Evolutionary conservation across 1,140 invertebrate species (phyloP).

Genomic region (Littorina saxatilis): DNA sequence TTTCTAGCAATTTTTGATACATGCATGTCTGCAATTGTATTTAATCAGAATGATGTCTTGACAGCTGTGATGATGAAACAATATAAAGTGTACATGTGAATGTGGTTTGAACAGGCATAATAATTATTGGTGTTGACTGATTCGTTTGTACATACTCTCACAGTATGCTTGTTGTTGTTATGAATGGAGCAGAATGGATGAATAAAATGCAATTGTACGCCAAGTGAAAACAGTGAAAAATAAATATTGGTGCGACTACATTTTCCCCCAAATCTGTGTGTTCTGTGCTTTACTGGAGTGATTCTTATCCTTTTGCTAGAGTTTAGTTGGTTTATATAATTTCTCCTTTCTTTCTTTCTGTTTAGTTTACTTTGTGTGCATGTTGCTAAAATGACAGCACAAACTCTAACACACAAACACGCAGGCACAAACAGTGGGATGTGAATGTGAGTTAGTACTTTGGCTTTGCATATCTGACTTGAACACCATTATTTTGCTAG

Average conservation of each 20-base stretch:
- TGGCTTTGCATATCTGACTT: too few relatives aligned
- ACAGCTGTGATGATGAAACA: conserved; percentile 3
- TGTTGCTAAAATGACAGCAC: too few relatives aligned
- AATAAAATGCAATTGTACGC: background rate
- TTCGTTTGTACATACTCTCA: conserved; percentile 7
- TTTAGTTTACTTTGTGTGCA: too few relatives aligned
- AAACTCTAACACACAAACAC: background rate
- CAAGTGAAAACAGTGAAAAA: background rate
- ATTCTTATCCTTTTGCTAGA: too few relatives aligned
- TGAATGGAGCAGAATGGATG: background rate
- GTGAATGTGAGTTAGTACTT: too few relatives aligned
- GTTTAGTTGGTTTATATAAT: too few relatives aligned
- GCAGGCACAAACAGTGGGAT: background rate
- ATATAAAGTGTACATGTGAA: background rate
- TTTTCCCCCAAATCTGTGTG: too few relatives aligned
- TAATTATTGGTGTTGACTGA: conserved; percentile 2
- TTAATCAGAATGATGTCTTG: conserved; percentile 6
- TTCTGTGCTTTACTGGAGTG: background rate
- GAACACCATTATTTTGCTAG: too few relatives aligned
- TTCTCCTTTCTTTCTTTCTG: too few relatives aligned
- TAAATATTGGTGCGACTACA: background rate
- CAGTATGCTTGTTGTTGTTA: background rate
- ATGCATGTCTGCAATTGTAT: background rate
- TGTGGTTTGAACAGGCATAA: background rate
- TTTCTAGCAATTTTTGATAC: background rate